Conservation (phyloP, 2,888 invertebrate species). For the Phragmatobia fuliginosa region DNA sequence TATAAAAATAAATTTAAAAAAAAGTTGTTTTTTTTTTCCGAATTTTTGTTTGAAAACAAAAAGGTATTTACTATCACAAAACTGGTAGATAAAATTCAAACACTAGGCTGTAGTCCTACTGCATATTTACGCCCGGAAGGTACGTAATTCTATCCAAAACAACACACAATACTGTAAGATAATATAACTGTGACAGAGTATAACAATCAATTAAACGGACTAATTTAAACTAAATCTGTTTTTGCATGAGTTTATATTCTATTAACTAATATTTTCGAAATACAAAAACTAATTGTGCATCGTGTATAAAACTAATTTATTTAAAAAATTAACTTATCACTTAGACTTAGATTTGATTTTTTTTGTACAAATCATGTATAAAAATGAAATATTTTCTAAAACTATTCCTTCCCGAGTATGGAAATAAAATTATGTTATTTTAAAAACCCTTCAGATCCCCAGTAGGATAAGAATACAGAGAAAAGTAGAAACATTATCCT, state of each 20-base stretch:
- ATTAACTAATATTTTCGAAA: background rate
- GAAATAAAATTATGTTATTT: background rate
- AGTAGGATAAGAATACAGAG: background rate
- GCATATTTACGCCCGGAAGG: too few relatives aligned
- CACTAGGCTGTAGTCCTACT: too few relatives aligned
- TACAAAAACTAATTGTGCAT: conserved; percentile 11
- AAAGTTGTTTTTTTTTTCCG: too few relatives aligned
- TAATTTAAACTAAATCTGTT: background rate
- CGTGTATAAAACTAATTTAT: background rate
- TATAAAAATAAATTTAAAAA: background rate
- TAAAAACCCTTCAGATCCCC: background rate
- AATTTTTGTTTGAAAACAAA: too few relatives aligned
- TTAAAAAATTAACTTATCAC: background rate
- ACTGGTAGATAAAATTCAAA: too few relatives aligned
- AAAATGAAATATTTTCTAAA: background rate
- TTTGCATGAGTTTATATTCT: conserved; percentile 6
- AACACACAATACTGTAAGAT: too few relatives aligned
- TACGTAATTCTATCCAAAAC: too few relatives aligned
- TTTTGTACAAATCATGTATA: background rate
- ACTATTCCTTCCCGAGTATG: background rate
- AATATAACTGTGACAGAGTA: too few relatives aligned
- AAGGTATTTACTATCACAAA: too few relatives aligned
- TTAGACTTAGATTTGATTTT: background rate
- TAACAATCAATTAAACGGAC: background rate
- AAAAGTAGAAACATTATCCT: background rate